These are phyloP conservation scores for Drosophila ustulata DNA, from an alignment of 2,888 invertebrate species.

Conservation along the genomic window DNA sequence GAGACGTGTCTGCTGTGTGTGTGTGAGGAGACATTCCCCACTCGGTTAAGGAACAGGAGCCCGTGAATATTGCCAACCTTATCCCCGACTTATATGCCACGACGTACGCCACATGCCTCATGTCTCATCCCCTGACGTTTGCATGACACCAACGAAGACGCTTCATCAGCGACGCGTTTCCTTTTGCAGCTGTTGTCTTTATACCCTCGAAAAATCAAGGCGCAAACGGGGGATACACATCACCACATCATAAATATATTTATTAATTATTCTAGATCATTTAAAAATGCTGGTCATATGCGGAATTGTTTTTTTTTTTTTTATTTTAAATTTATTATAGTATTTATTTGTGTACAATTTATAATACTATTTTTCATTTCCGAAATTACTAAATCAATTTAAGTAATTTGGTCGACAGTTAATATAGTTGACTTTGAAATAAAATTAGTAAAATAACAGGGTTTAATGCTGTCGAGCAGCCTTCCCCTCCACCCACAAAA, in stretches of 20 bases:
- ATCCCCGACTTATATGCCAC: conserved; percentile 7
- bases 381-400: too few species aligned
- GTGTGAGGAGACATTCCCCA: conserved; percentile 4
- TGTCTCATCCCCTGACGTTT: conserved; percentile 16
- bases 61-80: conserved; percentile 13
- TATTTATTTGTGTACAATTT: too few species aligned
- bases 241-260: too few species aligned
- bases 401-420: too few species aligned
- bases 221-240: neutral
- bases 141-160: conserved; percentile 38
- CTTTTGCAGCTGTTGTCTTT: conserved; percentile 45
- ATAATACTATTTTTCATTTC: neutral
- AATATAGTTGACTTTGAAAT: too few species aligned
- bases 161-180: conserved; percentile 52
- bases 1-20: conserved; percentile 7
- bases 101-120: neutral
- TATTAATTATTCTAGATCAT: neutral
- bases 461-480: conserved; percentile 18
- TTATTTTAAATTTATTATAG: too few species aligned
- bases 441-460: neutral
- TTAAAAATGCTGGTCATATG: neutral
- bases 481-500: neutral
- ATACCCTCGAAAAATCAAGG: conserved; percentile 18
- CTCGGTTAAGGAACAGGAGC: conserved; percentile 5
- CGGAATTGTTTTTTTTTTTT: too few species aligned